phyloP scores from a whole-genome alignment of 2,797 vertebrate species.

The Neosalanx taihuensis region DNA sequence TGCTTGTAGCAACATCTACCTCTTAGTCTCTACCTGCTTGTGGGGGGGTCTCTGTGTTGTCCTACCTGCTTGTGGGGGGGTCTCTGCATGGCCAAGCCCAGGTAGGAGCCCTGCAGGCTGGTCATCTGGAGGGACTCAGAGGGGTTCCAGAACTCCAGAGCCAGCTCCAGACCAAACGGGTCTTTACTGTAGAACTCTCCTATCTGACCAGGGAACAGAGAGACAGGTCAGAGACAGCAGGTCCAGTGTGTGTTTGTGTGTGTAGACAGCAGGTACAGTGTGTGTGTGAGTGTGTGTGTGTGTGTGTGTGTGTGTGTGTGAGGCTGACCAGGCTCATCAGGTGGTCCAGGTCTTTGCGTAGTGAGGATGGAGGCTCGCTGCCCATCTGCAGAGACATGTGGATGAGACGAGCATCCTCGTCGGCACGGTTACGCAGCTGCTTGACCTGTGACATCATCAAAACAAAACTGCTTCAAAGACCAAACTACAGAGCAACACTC shows the following conservation, averaged over 20 bases:
- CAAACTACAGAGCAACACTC: no score
- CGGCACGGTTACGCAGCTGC: slow-evolving; percentile 93
- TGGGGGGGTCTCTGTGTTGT: no score
- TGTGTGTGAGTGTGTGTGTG: background rate
- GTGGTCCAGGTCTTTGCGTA: slow-evolving; percentile 91
- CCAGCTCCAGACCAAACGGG: slow-evolving; percentile 87
- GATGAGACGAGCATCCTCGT: slow-evolving; percentile 93
- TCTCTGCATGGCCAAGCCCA: slow-evolving; percentile 90
- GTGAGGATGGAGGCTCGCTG: slow-evolving; percentile 85
- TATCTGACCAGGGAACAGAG: slow-evolving; percentile 68
- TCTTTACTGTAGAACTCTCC: slow-evolving; percentile 92
- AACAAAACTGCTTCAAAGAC: background rate
- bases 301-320: background rate
- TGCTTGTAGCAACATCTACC: no score
- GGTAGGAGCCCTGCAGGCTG: slow-evolving; percentile 88
- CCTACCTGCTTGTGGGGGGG: slow-evolving; percentile 92
- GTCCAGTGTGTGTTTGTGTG: background rate
- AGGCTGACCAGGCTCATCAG: slow-evolving; percentile 86
- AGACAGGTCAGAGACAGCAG: background rate
- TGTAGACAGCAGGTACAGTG: background rate
- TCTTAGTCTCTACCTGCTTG: no score
- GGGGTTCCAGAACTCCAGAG: slow-evolving; percentile 96
- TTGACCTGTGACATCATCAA: slow-evolving; percentile 79
- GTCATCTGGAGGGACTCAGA: slow-evolving; percentile 92
- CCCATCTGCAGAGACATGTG: slow-evolving; percentile 98